Conservation (phyloP, 2,888 invertebrate species). For the Penaeus monodon region DNA sequence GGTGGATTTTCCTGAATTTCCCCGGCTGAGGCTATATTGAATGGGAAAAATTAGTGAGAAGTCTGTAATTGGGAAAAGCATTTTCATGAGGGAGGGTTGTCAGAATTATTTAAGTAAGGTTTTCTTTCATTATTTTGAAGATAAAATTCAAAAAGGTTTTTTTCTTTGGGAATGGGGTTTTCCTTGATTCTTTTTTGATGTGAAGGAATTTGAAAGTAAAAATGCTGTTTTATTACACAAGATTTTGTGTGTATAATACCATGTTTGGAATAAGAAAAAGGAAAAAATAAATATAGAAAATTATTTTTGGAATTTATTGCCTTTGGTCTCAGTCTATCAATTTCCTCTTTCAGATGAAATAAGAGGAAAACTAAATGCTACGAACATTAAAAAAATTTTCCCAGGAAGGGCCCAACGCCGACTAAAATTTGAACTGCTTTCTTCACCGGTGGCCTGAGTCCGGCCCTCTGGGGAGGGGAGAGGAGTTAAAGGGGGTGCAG, state of each 20-base stretch:
- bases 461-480: constrained; percentile 54
- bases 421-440: constrained; percentile 52
- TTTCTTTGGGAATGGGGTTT: no score
- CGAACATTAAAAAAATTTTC: constrained; percentile 32
- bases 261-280: background rate
- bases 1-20: constrained; percentile 47
- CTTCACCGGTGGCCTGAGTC: constrained; percentile 45
- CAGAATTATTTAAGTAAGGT: no score
- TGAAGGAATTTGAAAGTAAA: background rate
- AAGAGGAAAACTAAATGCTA: constrained; percentile 39
- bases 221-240: no score
- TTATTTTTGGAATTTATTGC: background rate
- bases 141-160: no score
- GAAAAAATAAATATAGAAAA: background rate
- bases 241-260: background rate
- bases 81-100: no score
- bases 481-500: constrained; percentile 48
- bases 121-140: no score
- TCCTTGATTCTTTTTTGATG: no score
- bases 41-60: constrained; percentile 30
- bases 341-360: constrained; percentile 17
- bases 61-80: constrained; percentile 17
- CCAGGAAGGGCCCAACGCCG: background rate
- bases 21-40: constrained; percentile 31
- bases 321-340: background rate